Percentiles rank a stretch among this genome's conserved stretches.
Evolutionary conservation across 2,797 vertebrate genomes (phyloP).

Genomic region (Macrochelys suwanniensis): DNA sequence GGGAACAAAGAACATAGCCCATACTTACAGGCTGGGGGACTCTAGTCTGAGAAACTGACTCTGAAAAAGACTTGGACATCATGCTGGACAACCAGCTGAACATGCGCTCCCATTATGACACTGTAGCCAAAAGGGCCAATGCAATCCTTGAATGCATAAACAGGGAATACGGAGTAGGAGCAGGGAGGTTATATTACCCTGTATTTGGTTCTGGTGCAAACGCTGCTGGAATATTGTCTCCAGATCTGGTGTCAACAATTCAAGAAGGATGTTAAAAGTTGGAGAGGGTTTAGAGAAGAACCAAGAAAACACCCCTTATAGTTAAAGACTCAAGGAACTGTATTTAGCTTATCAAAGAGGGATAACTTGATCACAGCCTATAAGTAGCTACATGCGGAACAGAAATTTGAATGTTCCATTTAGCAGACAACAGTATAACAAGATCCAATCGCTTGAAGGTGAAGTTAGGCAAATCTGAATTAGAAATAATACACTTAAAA

Average conservation of each 20-base stretch:
- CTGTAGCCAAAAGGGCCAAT: background rate
- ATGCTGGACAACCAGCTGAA: background rate
- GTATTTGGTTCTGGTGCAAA: slow-evolving; percentile 22
- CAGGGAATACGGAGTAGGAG: background rate
- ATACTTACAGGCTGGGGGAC: background rate
- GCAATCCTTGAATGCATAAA: background rate
- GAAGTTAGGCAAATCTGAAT: slow-evolving; percentile 15
- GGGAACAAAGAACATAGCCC: background rate
- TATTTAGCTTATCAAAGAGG: slow-evolving; percentile 44
- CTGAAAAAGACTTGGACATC: background rate
- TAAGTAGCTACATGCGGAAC: slow-evolving; percentile 22
- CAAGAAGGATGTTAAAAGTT: background rate
- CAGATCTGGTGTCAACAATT: background rate
- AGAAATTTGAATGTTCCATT: slow-evolving; percentile 40
- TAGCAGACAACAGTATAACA: slow-evolving; percentile 12
- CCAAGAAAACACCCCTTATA: slow-evolving; percentile 22
- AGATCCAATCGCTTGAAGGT: slow-evolving; percentile 33
- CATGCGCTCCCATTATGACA: background rate
- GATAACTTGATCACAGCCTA: background rate
- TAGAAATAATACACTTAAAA: background rate
- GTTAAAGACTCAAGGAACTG: slow-evolving; percentile 24
- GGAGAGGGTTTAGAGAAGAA: slow-evolving; percentile 34
- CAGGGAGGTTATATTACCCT: background rate
- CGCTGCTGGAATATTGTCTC: slow-evolving; percentile 12
- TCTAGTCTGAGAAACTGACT: background rate